Conservation (phyloP, 2,797 vertebrate species). For the Hydrocynus forskahlii region DNA sequence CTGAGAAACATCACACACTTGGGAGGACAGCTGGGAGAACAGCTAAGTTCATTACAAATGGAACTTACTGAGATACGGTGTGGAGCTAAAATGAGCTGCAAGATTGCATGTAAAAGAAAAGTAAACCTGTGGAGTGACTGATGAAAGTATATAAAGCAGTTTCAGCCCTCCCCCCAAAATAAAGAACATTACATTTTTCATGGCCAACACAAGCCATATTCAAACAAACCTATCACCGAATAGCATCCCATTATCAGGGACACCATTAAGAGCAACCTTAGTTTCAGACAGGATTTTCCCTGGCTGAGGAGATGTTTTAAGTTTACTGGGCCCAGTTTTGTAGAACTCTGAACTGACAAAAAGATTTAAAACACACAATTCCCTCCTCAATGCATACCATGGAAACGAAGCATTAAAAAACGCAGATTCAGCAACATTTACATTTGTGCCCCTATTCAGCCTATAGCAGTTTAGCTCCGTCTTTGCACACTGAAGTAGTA, state of each 20-base stretch:
- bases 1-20: constrained; percentile 42
- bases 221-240: not conserved
- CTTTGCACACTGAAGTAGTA: too few relatives aligned
- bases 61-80: not conserved
- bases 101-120: not conserved
- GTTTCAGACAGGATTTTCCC: too few relatives aligned
- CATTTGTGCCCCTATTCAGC: too few relatives aligned
- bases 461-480: too few relatives aligned
- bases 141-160: constrained; percentile 5
- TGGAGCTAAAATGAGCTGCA: not conserved
- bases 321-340: not conserved
- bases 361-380: too few relatives aligned
- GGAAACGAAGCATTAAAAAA: too few relatives aligned
- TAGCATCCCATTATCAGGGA: not conserved
- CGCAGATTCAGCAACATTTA: too few relatives aligned
- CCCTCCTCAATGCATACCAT: too few relatives aligned
- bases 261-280: not conserved
- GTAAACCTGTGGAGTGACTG: not conserved
- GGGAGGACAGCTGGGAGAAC: constrained; percentile 46
- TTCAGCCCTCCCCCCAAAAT: not conserved
- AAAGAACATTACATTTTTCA: not conserved
- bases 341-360: too few relatives aligned
- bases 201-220: not conserved
- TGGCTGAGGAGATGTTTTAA: not conserved
- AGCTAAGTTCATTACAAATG: constrained; percentile 16